Base-by-base conservation (phyloP, 1,140 invertebrate species). In the Drosophila murphyi region DNA sequence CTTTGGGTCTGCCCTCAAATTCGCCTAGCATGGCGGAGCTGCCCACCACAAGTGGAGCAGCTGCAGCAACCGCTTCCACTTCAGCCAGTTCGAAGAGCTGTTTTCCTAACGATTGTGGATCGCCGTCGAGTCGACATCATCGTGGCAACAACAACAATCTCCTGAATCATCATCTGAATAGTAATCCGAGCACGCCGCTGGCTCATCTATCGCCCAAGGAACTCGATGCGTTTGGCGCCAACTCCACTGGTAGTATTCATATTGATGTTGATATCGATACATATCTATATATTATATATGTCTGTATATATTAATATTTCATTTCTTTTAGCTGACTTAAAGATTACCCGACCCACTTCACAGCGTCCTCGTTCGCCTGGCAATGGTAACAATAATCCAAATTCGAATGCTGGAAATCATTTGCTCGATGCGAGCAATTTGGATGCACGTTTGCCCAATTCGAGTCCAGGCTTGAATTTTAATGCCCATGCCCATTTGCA, bases 141-240 rank as follows among this genome's bases (percentile, higher is more conserved):
- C 54, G 76, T 32, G 64, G 45, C 4, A 57, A 50, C 31, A 68
- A 57, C 12, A 5, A 52, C 71, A 5, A 60, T 76, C 31, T 20
- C 20, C 20, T 20, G 20, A 85, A 70, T 64, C 77, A 92, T 52
- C 76, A 91, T 54, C 70, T 91, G 20, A 92, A 87, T 76, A 96
- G 95, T 76, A 96, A 96, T 92, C 95, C 95, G 0, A 94, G 95
- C 8, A 96, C 96, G 7, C 96, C 96, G 1, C 94, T 96, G 6
- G 93, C 95, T 7, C 94, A 95, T 88, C 92, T 94, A 20, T 95
- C 95, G 41, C 94, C 95, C 3, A 94, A 94, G 72, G 90, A 91
- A 48, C 32, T 91, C 4, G 85, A 90, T 31, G 31, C 75, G 2
- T 90, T 81, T 47, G 80, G 55, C 5, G 20, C n/a, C 54, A 29